phyloP scores from a whole-genome alignment of 2,888 invertebrate species.

The Tipula unca region DNA sequence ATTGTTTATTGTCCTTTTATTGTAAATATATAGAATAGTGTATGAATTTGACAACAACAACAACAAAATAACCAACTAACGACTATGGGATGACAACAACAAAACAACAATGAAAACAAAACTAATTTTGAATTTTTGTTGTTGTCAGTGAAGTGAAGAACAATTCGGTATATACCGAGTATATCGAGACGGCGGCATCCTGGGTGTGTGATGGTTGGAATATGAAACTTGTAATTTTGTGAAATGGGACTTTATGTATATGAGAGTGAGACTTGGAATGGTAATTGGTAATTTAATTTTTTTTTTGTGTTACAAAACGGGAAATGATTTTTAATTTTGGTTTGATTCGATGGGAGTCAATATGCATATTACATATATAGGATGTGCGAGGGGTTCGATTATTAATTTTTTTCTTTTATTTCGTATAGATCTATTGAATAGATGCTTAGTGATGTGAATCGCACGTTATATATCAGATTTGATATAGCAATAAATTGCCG shows the following conservation, averaged over 20 bases:
- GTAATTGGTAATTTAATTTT: constrained; percentile 2
- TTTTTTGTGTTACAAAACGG: background rate
- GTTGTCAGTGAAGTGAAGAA: background rate
- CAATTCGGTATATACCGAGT: background rate
- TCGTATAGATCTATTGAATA: too few relatives aligned
- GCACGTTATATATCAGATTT: background rate
- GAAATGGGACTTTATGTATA: background rate
- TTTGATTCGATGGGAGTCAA: constrained; percentile 8
- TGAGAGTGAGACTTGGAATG: background rate
- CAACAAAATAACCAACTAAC: background rate
- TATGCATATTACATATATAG: background rate
- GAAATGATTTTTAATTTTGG: constrained; percentile 14
- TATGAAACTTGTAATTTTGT: background rate
- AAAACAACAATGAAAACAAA: background rate
- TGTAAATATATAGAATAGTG: too few relatives aligned
- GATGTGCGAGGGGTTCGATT: background rate
- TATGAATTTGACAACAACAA: background rate
- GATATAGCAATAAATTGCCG: background rate
- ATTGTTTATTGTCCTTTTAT: background rate
- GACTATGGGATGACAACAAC: too few relatives aligned
- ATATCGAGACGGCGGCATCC: background rate
- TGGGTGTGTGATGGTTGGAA: background rate
- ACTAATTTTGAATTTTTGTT: background rate
- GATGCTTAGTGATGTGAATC: background rate
- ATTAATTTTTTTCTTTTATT: background rate